Conservation (phyloP, 2,113 vertebrate species). For the Chionis minor region DNA sequence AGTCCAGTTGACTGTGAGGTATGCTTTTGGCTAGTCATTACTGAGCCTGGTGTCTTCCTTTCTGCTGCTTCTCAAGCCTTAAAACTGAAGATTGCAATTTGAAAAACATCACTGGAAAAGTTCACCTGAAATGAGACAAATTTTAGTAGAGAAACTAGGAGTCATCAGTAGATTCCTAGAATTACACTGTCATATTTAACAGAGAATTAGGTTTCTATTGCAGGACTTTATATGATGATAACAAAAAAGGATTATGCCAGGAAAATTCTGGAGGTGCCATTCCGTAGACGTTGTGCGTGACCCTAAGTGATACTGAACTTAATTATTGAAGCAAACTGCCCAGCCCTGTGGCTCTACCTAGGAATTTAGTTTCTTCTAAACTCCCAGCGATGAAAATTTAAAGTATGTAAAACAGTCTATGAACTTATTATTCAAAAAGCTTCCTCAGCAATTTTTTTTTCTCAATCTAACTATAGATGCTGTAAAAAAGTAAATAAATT, state of each 20-base stretch:
- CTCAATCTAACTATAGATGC: background rate
- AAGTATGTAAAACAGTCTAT: background rate
- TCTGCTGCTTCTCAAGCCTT: background rate
- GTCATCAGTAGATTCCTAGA: background rate
- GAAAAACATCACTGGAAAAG: background rate
- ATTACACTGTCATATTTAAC: background rate
- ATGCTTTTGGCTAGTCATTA: background rate
- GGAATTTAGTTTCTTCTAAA: background rate
- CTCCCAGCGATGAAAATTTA: background rate
- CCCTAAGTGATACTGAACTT: background rate
- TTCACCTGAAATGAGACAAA: background rate
- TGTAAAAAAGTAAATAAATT: background rate
- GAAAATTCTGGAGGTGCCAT: background rate
- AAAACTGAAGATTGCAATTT: background rate
- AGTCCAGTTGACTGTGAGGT: background rate
- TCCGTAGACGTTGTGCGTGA: background rate
- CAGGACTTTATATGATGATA: background rate
- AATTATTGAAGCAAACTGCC: background rate
- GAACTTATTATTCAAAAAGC: background rate
- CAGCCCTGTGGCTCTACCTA: background rate
- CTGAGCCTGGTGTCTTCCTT: background rate
- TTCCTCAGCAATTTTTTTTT: background rate
- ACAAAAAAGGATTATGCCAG: background rate
- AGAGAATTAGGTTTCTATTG: background rate
- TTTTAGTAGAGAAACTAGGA: background rate